Evolutionary conservation across 2,797 vertebrate species (phyloP).

Genomic region (Rhyacichthys aspro): DNA sequence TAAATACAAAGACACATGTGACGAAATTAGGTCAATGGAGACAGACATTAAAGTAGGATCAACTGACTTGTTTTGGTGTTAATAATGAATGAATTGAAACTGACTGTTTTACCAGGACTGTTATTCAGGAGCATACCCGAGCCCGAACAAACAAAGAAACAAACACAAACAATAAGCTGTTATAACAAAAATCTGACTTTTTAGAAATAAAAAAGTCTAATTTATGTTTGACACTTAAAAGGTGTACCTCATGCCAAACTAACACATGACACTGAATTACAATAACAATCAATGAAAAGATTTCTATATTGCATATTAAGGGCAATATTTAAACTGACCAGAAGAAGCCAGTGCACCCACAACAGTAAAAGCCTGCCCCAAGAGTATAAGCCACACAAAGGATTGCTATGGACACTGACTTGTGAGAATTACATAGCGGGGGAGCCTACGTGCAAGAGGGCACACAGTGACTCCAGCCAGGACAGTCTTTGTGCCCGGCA

Average conservation of each 20-base stretch:
- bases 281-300: no score
- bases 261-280: no score
- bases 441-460: slow-evolving; percentile 57
- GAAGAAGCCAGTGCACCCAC: slow-evolving; percentile 5
- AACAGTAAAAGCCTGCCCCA: slow-evolving; percentile 8
- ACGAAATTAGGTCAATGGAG: neutral
- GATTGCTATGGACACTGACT: slow-evolving; percentile 45
- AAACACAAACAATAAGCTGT: no score
- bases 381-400: slow-evolving; percentile 49
- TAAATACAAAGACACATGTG: slow-evolving; percentile 21
- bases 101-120: neutral
- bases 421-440: slow-evolving; percentile 35
- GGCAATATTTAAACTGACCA: neutral
- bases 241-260: no score
- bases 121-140: no score
- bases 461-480: slow-evolving; percentile 21
- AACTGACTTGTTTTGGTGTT: slow-evolving; percentile 1
- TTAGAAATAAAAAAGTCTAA: no score
- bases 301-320: neutral
- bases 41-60: neutral
- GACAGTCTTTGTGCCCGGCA: slow-evolving; percentile 44
- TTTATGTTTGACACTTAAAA: no score
- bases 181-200: no score
- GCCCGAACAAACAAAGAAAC: no score
- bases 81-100: neutral